phyloP scores from a whole-genome alignment of 1,140 invertebrate species.

The Conus betulinus region DNA sequence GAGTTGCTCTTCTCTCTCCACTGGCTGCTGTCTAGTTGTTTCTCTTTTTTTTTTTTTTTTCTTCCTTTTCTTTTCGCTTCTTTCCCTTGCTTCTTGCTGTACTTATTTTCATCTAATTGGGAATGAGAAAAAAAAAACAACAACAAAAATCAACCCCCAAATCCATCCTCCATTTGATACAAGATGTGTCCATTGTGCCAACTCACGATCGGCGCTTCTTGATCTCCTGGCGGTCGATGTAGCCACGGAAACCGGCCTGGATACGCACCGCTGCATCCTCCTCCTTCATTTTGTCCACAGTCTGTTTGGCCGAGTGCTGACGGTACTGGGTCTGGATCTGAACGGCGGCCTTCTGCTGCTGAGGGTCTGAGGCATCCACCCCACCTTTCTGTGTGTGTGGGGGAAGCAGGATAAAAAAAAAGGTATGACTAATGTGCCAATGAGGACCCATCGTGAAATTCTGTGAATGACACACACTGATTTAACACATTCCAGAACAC shows the following conservation, averaged over 20 bases:
- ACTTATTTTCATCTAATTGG: too few species aligned
- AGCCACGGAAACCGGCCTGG: conserved; percentile 68
- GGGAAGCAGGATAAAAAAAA: too few species aligned
- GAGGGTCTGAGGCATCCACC: conserved; percentile 63
- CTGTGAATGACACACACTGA: too few species aligned
- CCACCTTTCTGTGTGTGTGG: conserved; percentile 56
- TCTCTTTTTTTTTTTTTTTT: too few species aligned
- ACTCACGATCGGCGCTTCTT: conserved; percentile 47
- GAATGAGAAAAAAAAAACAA: too few species aligned
- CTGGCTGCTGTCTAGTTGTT: too few species aligned
- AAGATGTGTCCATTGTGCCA: conserved; percentile 37
- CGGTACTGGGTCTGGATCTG: conserved; percentile 68
- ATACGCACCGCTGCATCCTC: conserved; percentile 67
- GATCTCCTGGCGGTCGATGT: conserved; percentile 63
- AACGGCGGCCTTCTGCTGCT: conserved; percentile 68
- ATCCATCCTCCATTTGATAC: too few species aligned
- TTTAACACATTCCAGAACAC: neutral
- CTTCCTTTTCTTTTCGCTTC: too few species aligned
- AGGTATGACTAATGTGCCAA: too few species aligned
- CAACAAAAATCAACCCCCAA: too few species aligned
- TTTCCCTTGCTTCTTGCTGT: too few species aligned
- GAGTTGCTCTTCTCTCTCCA: too few species aligned
- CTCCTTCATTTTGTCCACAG: conserved; percentile 82
- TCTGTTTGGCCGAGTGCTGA: conserved; percentile 80
- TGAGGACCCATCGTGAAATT: neutral